Base-by-base conservation (phyloP, 2,113 vertebrate genomes). In the Gulo gulo region DNA sequence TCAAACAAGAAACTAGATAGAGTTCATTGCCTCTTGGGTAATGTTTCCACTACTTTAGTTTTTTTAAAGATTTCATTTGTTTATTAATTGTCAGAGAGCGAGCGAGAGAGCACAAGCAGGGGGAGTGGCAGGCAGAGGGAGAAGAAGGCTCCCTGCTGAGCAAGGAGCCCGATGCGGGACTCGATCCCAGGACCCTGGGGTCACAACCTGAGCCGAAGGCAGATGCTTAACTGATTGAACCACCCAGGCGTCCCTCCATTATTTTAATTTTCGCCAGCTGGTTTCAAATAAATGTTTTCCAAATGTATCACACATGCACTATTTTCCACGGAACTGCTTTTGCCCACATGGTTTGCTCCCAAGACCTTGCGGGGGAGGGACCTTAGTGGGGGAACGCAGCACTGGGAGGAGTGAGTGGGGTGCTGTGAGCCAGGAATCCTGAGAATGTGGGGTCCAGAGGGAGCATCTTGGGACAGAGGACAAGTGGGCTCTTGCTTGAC, bases 251-350 rank as follows among this genome's bases (percentile, higher is more conserved):
- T 26, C 59, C 24, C 59, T 95, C 92, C 12, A 23, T 88, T 55
- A 20, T 34, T 84, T 83, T 14, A 8, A 36, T 63, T 91, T 91
- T 95, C 73, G 79, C 26, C 74, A 79, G 15, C 47, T 96, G 73
- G 23, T 55, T 84, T 57, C 34, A 93, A 83, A 59, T 45, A 55
- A 47, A 21, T 61, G n/a, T 69, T 84, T 80, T 45, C 34, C 16
- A 55, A 79, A 55, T 69, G 24, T 21, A 59, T 13, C n/a, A 50
- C 39, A n/a, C 18, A 0, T 23, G 34, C 57, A 10, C 74, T 23
- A 24, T 42, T 84, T 97, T 71, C 80, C 36, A 14, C 78, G 20
- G 57, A 42, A 65, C 15, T 39, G 82, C 47, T 76, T 69, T 88
- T 65, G 42, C 59, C 36, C 73, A 15, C 1, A 4, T 57, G 57